A percentile compares a stretch with the other conserved stretches of the same genome.
Conservation (phyloP, 1,140 invertebrate genomes). For the Argopecten irradians region DNA sequence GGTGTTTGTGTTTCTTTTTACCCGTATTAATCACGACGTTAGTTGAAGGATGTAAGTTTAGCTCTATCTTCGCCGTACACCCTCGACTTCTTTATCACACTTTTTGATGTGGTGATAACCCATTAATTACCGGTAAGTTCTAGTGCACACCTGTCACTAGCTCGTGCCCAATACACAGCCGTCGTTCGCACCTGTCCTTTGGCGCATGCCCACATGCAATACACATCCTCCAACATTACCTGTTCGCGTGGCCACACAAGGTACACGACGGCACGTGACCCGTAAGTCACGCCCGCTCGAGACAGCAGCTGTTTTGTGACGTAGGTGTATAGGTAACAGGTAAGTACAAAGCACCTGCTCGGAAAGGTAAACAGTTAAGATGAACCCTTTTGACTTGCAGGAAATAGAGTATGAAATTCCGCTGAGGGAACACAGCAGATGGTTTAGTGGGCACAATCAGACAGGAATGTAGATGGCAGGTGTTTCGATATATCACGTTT, state of each 20-base stretch:
- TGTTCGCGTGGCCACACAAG: neutral
- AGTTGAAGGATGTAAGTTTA: neutral
- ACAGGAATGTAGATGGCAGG: neutral
- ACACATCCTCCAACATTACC: neutral
- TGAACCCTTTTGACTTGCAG: constrained; percentile 11
- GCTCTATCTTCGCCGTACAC: neutral
- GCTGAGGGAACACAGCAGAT: neutral
- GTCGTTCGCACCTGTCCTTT: neutral
- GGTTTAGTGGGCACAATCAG: neutral
- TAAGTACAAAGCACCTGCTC: neutral
- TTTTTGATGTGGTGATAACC: constrained; percentile 7
- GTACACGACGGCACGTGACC: neutral
- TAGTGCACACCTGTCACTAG: constrained; percentile 7
- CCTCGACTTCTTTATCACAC: neutral
- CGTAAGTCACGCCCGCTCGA: neutral
- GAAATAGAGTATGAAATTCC: constrained; percentile 18
- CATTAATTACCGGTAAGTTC: constrained; percentile 17
- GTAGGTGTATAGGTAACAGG: neutral
- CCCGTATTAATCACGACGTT: neutral
- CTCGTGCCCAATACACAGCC: constrained; percentile 13
- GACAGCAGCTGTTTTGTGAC: constrained; percentile 9
- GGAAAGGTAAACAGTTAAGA: constrained; percentile 17
- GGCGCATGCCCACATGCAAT: constrained; percentile 19
- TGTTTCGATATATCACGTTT: neutral
- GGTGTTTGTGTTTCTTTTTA: neutral